Conservation (phyloP, 2,888 invertebrate species). For the Lasioglossum lativentre region DNA sequence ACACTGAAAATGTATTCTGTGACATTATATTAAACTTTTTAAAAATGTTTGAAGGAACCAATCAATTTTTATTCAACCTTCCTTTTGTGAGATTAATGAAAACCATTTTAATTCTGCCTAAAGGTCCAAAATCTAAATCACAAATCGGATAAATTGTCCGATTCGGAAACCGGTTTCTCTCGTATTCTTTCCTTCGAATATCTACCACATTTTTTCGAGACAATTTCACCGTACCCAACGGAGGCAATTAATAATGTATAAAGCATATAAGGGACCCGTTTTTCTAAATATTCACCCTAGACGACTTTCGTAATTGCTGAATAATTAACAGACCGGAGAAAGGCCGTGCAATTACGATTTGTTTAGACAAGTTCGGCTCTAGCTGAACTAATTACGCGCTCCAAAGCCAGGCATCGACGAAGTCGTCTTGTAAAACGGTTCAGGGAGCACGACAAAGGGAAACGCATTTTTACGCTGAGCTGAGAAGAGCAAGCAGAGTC, state of each 20-base stretch:
- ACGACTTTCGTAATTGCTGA: not conserved
- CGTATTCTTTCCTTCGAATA: not conserved
- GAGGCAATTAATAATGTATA: not conserved
- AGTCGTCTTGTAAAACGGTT: not conserved
- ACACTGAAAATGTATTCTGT: no score
- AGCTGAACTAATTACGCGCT: slow-evolving; percentile 16
- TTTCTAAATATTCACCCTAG: not conserved
- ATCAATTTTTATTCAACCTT: not conserved
- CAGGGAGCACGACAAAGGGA: slow-evolving; percentile 15
- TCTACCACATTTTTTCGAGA: not conserved
- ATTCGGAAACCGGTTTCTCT: not conserved
- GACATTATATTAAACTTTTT: not conserved
- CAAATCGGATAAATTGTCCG: not conserved
- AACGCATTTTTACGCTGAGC: slow-evolving; percentile 35
- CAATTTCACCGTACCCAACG: not conserved
- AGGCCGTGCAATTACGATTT: not conserved
- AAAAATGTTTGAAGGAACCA: not conserved
- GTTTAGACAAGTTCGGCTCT: slow-evolving; percentile 4
- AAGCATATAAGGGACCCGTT: not conserved
- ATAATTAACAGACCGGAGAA: not conserved
- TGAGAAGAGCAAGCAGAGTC: slow-evolving; percentile 44
- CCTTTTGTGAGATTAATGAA: not conserved
- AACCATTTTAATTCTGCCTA: no score
- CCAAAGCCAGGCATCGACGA: slow-evolving; percentile 11
- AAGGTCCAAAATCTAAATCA: not conserved